Base-by-base conservation (phyloP, 1,140 invertebrate genomes). In the Drosophila tsacasi region DNA sequence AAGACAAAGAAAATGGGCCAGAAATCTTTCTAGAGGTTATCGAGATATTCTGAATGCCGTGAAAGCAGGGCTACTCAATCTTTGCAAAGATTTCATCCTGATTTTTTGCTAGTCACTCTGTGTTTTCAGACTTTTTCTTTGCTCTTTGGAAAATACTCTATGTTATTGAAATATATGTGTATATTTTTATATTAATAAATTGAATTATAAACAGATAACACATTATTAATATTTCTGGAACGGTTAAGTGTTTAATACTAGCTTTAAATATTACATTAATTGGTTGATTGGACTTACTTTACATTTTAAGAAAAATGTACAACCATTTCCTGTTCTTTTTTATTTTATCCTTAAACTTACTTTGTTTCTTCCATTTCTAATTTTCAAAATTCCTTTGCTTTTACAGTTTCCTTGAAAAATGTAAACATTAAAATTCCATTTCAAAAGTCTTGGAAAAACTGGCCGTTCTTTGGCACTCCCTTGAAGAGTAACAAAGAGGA, bases 401-500 rank as follows among this genome's bases (percentile, higher is more conserved):
- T 10, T 23, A 10, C 10, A 2, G 2, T 37, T 55, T 17, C 32
- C 21, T 23, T 2, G 19, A 21, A 25, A 37, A 23, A 55, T 23
- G 0, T 23, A 17, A 17, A 23, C 19, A 37, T 17, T 37, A 10
- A 55, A 37, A 37, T 25, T 39, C 15, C 35, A 40, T 42, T 15
- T n/a, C 19, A 32, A 42, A 15, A 2, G 12, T 42, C 55, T 54
- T 21, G 25, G 39, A 19, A 62, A 50, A 32, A 7, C 27, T 35
- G 13, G 1, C 52, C 52, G 17, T 54, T 6, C 13, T 46, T 46
- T 15, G 21, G 13, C 40, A 46, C n/a, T 32, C 21, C 9, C 12
- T 1, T 0, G 5, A 1, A 71, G 64, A 35, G 49, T 55, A 71
- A 68, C 32, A 23, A 68, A 37, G 21, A 25, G 63, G 49, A 71